These are phyloP conservation scores for Amphilophus citrinellus DNA, from an alignment of 2,113 vertebrate genomes.

Conservation along the genomic window DNA sequence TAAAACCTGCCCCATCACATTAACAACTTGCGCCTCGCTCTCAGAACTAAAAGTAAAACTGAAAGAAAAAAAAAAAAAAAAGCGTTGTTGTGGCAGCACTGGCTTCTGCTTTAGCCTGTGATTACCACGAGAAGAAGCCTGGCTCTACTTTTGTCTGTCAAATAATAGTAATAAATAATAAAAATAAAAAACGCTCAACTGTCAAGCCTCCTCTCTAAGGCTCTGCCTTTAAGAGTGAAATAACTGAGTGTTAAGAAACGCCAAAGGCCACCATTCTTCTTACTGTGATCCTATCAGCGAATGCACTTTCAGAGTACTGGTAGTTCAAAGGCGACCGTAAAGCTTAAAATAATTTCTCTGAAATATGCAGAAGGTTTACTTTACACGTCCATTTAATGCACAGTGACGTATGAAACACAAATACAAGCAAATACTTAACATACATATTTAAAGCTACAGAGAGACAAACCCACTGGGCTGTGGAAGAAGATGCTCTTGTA, in stretches of 20 bases:
- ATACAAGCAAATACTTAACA: neutral
- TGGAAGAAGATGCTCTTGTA: neutral
- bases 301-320: neutral
- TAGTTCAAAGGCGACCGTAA: neutral
- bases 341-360: neutral
- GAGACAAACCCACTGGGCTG: no score
- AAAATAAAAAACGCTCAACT: rapidly evolving
- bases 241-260: neutral
- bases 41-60: neutral
- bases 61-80: neutral
- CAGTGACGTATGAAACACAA: neutral
- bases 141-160: neutral
- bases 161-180: neutral
- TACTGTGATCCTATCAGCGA: neutral
- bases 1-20: neutral
- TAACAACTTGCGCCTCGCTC: neutral
- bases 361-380: neutral
- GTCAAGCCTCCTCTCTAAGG: neutral
- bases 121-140: neutral
- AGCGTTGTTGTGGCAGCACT: rapidly evolving
- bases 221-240: neutral
- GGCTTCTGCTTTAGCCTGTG: neutral
- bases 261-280: neutral
- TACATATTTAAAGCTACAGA: neutral
- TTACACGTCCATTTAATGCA: neutral